These are phyloP conservation scores for Panagrolaimus sp. DNA, from an alignment of 1,140 invertebrate genomes.

Conservation along the genomic window DNA sequence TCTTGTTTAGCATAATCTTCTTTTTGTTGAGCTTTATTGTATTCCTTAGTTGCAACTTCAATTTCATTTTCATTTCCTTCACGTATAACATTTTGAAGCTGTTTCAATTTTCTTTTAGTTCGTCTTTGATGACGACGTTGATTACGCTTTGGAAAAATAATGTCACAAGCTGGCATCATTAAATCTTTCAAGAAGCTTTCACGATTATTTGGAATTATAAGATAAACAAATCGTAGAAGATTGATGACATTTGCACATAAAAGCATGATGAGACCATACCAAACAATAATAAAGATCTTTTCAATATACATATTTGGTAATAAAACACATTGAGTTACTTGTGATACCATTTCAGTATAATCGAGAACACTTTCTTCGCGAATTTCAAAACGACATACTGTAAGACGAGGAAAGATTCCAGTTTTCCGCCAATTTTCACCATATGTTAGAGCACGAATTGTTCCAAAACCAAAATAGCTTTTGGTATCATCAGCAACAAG, in stretches of 20 bases:
- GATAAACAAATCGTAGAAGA: neutral
- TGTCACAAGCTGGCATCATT: too few species aligned
- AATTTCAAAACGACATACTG: conserved; percentile 48
- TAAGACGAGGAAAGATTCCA: conserved; percentile 45
- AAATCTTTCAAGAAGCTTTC: too few species aligned
- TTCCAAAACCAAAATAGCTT: neutral
- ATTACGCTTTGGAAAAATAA: too few species aligned
- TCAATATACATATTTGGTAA: conserved; percentile 52
- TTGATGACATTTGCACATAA: neutral
- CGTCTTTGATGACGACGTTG: too few species aligned
- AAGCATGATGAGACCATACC: conserved; percentile 1
- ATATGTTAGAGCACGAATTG: neutral
- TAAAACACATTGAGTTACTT: conserved; percentile 50
- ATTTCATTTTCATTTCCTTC: too few species aligned
- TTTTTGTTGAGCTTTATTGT: too few species aligned
- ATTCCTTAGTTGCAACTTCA: too few species aligned
- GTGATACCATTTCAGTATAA: neutral
- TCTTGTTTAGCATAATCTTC: too few species aligned
- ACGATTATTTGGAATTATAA: too few species aligned
- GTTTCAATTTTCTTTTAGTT: too few species aligned
- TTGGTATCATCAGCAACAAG: neutral
- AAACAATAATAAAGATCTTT: conserved; percentile 22
- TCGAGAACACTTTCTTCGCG: conserved; percentile 5
- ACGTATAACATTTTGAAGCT: too few species aligned
- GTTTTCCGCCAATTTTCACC: conserved; percentile 35